Evolutionary conservation across 2,797 vertebrate species (phyloP), one percentile per base, ranked within the genome.

Genomic region (Semaprochilodus insignis): DNA sequence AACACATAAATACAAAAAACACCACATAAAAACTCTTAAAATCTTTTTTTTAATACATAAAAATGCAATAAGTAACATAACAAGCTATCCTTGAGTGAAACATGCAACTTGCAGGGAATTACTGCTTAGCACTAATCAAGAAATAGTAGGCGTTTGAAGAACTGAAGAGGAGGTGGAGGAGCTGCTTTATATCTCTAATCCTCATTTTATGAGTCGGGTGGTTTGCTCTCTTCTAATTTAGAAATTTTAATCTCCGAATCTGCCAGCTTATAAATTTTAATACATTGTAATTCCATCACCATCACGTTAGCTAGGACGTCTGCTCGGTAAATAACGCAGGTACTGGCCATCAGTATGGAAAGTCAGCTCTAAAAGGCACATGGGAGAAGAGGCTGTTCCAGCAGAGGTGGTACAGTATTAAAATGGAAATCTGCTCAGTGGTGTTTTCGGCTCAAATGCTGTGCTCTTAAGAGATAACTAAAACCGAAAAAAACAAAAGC

Each of bases 401-500:
- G 34, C 63, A 59, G 55, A 59, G 19, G 54, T 19, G 40, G n/a
- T 31, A 57, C n/a, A 57, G 52, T 62, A 74, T 81, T 73, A 66
- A 84, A 60, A 77, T 67, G 69, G 52, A 87, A 86, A 83, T 77
- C 21, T 25, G 44, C 44, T 14, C 40, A 0, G 23, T 6, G 40
- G n/a, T 15, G 13, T 51, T 16, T 5, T 19, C 44, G 15, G 48
- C 69, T 72, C 48, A 6, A 51, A 52, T 27, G 25, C n/a, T 27
- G 16, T 17, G 70, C 15, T 78, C 63, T 15, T 55, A 51, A 73
- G 23, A 44, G 54, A 25, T 34, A n/a, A 73, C 77, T 74, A 60
- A 82, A 81, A 81, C 66, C 2, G 36, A 14, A n/a, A 71, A 78
- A 69, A 81, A 85, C 55, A 78, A 88, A 84, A 77, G 81, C 34